These are phyloP conservation scores for Helobdella robusta DNA, from an alignment of 2,888 invertebrate species.

Conservation along the genomic window DNA sequence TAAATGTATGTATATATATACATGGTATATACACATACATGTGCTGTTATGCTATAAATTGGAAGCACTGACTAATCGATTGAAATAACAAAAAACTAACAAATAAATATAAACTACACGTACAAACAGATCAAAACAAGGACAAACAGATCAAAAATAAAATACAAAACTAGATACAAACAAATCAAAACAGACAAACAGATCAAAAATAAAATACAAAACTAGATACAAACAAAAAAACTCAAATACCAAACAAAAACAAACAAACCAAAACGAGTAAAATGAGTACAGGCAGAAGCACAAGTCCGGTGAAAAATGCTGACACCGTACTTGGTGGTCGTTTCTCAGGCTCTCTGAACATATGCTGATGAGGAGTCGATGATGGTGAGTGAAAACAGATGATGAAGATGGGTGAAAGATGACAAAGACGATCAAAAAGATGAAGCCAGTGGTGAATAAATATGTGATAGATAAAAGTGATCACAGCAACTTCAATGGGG, in stretches of 20 bases:
- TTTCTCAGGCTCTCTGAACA: conserved; percentile 82
- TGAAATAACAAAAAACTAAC: not conserved
- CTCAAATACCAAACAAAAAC: not conserved
- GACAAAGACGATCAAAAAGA: not conserved
- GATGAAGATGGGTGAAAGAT: not conserved
- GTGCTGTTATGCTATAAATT: no score
- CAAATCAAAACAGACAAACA: not conserved
- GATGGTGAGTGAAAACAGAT: not conserved
- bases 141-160: not conserved
- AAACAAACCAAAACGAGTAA: conserved; percentile 62
- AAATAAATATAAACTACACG: not conserved
- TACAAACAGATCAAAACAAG: not conserved
- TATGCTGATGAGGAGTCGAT: conserved; percentile 55
- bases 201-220: not conserved
- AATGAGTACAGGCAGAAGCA: conserved; percentile 67
- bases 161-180: not conserved
- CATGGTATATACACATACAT: no score
- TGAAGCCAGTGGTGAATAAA: not conserved
- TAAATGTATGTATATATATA: no score
- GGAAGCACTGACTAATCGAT: no score
- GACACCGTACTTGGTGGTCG: conserved; percentile 79
- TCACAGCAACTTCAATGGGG: no score
- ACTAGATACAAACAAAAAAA: no score
- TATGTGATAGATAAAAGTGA: no score
- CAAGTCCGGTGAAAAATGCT: conserved; percentile 74